phyloP scores from a whole-genome alignment of 2,888 invertebrate species.

The Leptopilina syphax region DNA sequence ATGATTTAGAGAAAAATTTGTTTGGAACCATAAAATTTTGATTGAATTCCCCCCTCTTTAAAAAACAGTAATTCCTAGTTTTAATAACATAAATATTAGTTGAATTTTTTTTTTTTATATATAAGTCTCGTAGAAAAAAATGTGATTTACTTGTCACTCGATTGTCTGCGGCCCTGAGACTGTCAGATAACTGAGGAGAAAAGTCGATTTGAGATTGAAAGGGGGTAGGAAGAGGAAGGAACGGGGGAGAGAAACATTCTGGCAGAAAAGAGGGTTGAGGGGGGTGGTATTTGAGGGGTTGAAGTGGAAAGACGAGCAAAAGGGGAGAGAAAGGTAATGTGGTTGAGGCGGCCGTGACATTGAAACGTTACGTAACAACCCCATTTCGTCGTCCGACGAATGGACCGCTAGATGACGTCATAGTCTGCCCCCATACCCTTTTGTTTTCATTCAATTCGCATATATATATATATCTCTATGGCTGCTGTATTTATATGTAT shows the following conservation, averaged over 20 bases:
- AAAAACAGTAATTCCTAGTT: no score
- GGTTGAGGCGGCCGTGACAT: conserved; percentile 57
- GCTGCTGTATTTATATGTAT: no score
- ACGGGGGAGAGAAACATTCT: conserved; percentile 26
- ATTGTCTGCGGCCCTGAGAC: conserved; percentile 8
- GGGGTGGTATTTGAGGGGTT: background rate
- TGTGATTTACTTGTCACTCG: background rate
- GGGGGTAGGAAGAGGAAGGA: conserved; percentile 14
- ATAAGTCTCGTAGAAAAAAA: no score
- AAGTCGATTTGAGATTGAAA: conserved; percentile 28
- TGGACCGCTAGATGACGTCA: conserved; percentile 55
- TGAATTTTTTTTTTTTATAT: no score
- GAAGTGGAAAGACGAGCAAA: conserved; percentile 7
- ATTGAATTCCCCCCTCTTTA: no score
- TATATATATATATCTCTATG: background rate
- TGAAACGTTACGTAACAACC: conserved; percentile 61
- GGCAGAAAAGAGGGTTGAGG: background rate
- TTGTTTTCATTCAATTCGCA: conserved; percentile 2
- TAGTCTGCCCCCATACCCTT: conserved; percentile 19
- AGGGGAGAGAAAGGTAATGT: conserved; percentile 33
- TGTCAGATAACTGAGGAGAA: conserved; percentile 3
- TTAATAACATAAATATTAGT: no score
- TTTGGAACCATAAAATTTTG: no score
- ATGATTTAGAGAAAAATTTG: no score
- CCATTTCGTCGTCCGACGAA: conserved; percentile 52